Conservation (phyloP, 1,140 invertebrate species). For the Sarcophaga peregrina region DNA sequence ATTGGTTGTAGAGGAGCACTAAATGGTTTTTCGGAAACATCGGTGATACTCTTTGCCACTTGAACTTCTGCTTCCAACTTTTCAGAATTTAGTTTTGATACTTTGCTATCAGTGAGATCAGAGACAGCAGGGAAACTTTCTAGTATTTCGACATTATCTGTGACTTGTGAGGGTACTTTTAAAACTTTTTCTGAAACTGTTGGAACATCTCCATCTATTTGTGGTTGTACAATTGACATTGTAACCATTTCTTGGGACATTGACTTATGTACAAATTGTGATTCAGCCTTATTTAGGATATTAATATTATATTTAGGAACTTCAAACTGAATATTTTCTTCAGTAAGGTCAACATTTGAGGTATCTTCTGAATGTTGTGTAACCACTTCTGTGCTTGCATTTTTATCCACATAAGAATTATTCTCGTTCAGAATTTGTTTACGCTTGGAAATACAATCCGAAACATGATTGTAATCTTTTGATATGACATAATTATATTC, state of each 20-base stretch:
- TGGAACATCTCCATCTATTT: too few relatives aligned
- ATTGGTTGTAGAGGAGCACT: neutral
- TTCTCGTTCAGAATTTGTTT: conserved; percentile 7
- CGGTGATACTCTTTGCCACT: neutral
- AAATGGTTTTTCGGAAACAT: conserved; percentile 48
- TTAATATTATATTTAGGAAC: conserved; percentile 30
- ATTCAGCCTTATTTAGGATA: conserved; percentile 21
- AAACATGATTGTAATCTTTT: too few relatives aligned
- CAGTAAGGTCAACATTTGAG: too few relatives aligned
- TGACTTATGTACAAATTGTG: neutral
- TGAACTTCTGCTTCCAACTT: neutral
- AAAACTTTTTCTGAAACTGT: too few relatives aligned
- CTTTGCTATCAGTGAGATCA: neutral
- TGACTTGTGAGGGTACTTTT: neutral
- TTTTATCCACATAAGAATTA: neutral
- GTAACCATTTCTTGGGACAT: too few relatives aligned
- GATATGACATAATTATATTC: too few relatives aligned
- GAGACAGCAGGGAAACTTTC: neutral
- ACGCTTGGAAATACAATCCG: neutral
- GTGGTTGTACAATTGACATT: too few relatives aligned
- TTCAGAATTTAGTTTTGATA: too few relatives aligned
- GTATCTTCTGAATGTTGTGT: neutral
- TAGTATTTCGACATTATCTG: neutral
- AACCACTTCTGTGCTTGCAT: neutral
- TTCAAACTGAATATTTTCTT: conserved; percentile 28